Base-by-base conservation (phyloP, 1,140 invertebrate species). In the Lineus longissimus region DNA sequence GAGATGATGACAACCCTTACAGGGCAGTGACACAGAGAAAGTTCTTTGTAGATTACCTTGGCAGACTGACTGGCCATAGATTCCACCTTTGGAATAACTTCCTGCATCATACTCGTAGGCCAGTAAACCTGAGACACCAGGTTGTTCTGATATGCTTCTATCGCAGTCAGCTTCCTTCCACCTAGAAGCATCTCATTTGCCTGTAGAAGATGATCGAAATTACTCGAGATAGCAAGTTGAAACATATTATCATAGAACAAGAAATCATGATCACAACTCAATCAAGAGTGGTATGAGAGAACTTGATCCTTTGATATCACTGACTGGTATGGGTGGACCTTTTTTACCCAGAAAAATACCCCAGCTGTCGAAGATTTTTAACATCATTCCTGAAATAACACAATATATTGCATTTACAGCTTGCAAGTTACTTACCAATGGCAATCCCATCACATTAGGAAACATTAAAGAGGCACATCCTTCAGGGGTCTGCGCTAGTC, bases 391-490 rank as follows among this genome's bases (percentile, higher is more conserved):
- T 6, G 9, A 7, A 7, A 7, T 7, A 19, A 19, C 40, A 43
- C 11, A 43, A 43, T 11, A 13, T 11, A 11, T 13, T 43, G 19
- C 19, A 13, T 43, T 43, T 19, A 43, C 19, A 19, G 19, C 11
- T 19, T 19, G 11, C 11, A 43, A 11, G 19, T 13, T 15, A 73
- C 62, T 73, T 81, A 90, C 89, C 82, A 88, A 90, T 51, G 86
- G 86, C 19, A 82, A 81, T 29, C 95, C 95, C 76, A 97, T 84
- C 33, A 94, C 81, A 70, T 80, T 83, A 0, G 93, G 91, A 75
- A 95, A 93, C 36, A 87, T 90, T 71, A 88, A 90, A 17, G 90
- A 88, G 2, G 93, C 91, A 76, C 91, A 86, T 7, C 88, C 92
- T 85, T 97, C 94, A 11, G 91, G 87, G 62, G 88, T 86, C 58